Conservation (phyloP, 2,797 vertebrate species). For the Tapirus indicus region DNA sequence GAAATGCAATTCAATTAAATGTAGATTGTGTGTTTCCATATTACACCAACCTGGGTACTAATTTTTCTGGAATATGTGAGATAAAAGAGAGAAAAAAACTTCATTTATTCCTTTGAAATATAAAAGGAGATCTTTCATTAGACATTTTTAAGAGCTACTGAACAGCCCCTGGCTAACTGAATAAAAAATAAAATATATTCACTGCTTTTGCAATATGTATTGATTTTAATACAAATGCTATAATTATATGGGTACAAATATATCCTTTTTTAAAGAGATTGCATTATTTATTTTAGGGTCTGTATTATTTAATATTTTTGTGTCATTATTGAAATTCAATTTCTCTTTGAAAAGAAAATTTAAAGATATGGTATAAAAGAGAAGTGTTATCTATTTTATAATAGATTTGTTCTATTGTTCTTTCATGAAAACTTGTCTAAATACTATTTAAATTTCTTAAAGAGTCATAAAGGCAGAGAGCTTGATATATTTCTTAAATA, state of each 20-base stretch:
- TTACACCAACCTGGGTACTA: not conserved
- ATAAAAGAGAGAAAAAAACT: not conserved
- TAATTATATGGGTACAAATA: not conserved
- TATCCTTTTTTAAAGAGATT: not conserved
- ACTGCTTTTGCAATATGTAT: not conserved
- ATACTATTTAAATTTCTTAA: not conserved
- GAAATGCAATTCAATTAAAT: conserved; percentile 46
- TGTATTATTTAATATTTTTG: conserved; percentile 27
- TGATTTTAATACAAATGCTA: conserved; percentile 53
- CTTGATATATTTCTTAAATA: conserved; percentile 5
- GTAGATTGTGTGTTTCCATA: not conserved
- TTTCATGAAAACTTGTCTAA: conserved; percentile 21
- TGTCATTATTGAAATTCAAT: not conserved
- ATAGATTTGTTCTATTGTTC: not conserved
- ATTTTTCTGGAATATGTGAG: conserved; percentile 45
- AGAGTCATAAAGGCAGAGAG: not conserved
- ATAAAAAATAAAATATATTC: conserved; percentile 48
- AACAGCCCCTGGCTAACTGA: not conserved
- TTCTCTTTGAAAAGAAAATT: conserved; percentile 33
- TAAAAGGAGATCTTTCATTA: not conserved
- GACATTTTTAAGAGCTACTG: not conserved
- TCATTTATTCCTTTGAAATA: conserved; percentile 36
- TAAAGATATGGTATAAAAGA: conserved; percentile 10
- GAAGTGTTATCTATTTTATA: not conserved
- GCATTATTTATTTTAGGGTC: not conserved